Percentiles rank a stretch among this genome's conserved stretches.
Conservation (phyloP, 2,888 invertebrate species). For the Barypeithes pellucidus region DNA sequence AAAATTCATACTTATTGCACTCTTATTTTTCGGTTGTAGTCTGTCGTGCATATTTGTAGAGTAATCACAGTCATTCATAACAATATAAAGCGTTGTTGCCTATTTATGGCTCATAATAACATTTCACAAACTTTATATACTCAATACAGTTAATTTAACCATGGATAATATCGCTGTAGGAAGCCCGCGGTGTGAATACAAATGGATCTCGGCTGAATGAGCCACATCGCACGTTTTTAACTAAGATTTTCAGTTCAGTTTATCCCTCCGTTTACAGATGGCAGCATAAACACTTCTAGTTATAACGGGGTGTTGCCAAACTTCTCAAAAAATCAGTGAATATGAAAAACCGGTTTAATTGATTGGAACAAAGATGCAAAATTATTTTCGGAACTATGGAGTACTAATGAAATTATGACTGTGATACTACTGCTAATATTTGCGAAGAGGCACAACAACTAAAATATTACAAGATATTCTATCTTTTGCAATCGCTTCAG, state of each 20-base stretch:
- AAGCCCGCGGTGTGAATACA: background rate
- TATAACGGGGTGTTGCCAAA: background rate
- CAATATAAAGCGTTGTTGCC: no score
- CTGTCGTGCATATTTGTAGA: background rate
- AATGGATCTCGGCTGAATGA: background rate
- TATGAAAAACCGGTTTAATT: no score
- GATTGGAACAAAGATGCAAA: no score
- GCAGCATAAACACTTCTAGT: background rate
- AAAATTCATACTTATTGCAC: constrained; percentile 27
- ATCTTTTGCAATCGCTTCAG: background rate
- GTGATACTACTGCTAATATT: constrained; percentile 1
- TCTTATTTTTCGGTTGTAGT: background rate
- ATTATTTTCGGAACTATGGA: no score
- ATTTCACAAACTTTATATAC: background rate
- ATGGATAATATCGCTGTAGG: background rate
- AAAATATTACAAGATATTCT: constrained; percentile 1
- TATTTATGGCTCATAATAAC: no score
- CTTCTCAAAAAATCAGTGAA: background rate
- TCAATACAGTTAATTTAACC: background rate
- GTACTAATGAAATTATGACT: no score
- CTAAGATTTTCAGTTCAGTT: background rate
- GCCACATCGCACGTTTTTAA: background rate
- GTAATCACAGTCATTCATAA: constrained; percentile 6
- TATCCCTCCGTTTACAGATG: background rate
- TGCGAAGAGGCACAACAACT: background rate